These are phyloP conservation scores for Dromococcyx pavoninus DNA, from an alignment of 2,797 vertebrate species.

Conservation along the genomic window DNA sequence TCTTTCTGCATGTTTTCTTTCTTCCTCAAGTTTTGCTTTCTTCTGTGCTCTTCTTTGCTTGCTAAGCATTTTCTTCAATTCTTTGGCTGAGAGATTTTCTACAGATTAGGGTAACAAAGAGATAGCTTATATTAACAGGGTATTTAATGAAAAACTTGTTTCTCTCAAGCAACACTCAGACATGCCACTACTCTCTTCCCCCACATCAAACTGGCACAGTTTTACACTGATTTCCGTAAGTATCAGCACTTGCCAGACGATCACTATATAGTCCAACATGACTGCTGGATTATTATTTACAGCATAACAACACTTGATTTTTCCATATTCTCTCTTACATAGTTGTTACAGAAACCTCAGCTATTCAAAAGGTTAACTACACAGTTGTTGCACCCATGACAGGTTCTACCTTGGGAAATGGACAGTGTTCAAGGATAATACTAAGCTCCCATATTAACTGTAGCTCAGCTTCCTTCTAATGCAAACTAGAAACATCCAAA, in stretches of 20 bases:
- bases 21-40: conserved; percentile 81
- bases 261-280: not conserved
- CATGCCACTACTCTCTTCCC: not conserved
- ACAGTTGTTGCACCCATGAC: not conserved
- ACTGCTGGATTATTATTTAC: not conserved
- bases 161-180: not conserved
- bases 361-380: not conserved
- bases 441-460: not conserved
- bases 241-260: not conserved
- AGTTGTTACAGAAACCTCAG: not conserved
- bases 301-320: not conserved
- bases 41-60: conserved; percentile 83
- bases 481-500: not conserved
- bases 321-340: not conserved
- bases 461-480: not conserved
- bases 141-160: not conserved
- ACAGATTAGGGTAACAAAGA: not conserved
- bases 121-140: not conserved
- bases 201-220: not conserved
- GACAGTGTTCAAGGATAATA: not conserved
- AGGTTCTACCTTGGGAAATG: not conserved
- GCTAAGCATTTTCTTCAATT: conserved; percentile 82
- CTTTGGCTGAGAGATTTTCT: conserved; percentile 83
- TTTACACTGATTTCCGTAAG: not conserved
- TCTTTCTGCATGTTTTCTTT: conserved; percentile 78